Evolutionary conservation across 2,113 vertebrate species (phyloP).

Genomic region (Thunnus maccoyii): DNA sequence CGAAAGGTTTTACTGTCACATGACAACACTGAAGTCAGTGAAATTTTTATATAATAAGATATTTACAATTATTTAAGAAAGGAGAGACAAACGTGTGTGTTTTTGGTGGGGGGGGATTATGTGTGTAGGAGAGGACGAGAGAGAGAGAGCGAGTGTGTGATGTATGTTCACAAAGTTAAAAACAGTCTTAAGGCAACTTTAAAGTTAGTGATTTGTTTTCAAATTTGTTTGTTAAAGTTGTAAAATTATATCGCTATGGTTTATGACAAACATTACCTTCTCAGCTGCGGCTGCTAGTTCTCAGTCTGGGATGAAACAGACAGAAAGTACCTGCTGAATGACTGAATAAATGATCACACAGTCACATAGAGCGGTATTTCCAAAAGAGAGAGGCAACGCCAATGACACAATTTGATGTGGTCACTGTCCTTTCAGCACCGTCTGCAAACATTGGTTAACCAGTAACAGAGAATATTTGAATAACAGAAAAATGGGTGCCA

Average conservation of each 20-base stretch:
- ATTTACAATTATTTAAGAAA: too few relatives aligned
- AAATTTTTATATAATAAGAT: too few relatives aligned
- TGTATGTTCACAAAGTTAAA: too few relatives aligned
- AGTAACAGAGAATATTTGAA: constrained; percentile 15
- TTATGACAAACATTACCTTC: constrained; percentile 32
- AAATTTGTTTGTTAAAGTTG: too few relatives aligned
- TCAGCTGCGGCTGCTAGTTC: not conserved
- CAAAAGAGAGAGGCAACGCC: not conserved
- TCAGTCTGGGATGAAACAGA: constrained; percentile 1
- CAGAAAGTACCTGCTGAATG: not conserved
- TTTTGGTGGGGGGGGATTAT: too few relatives aligned
- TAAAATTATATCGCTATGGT: not conserved
- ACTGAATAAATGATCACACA: not conserved
- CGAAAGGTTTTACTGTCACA: too few relatives aligned
- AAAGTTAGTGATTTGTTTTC: too few relatives aligned
- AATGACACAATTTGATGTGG: not conserved
- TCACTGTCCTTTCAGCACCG: not conserved
- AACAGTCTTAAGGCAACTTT: too few relatives aligned
- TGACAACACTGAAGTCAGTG: too few relatives aligned
- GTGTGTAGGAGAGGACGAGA: too few relatives aligned
- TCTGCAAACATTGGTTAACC: constrained; percentile 38
- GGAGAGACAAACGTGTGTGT: too few relatives aligned
- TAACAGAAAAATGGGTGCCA: not conserved
- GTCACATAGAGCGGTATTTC: not conserved
- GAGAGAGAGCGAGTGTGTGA: too few relatives aligned